A percentile compares a stretch with the other conserved stretches of the same genome.
Conservation (phyloP, 92 coral and sea anemone species). For the Umimayanthus kanabou region DNA sequence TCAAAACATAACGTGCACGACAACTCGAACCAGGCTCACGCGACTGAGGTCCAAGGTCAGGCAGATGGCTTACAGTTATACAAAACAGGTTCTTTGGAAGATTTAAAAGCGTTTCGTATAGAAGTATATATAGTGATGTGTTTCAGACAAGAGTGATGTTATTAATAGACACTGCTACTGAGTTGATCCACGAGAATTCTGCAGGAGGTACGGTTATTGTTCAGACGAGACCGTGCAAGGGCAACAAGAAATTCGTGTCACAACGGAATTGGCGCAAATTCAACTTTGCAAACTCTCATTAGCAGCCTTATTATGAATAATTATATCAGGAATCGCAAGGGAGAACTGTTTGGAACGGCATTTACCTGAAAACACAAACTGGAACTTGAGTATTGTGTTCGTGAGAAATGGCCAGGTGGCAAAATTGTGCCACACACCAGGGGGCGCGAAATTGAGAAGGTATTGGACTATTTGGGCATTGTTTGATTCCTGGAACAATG, state of each 20-base stretch:
- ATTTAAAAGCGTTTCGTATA: neutral
- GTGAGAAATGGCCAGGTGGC: conserved; percentile 29
- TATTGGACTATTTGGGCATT: neutral
- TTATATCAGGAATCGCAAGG: neutral
- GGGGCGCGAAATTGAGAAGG: conserved; percentile 11
- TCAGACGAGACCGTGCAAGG: neutral
- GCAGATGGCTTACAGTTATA: too few species aligned
- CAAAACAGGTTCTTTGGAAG: too few species aligned
- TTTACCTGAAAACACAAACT: neutral
- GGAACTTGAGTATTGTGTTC: neutral
- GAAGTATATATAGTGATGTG: too few species aligned
- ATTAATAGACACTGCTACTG: neutral
- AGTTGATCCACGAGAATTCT: neutral
- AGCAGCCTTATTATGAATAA: neutral
- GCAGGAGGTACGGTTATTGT: too few species aligned
- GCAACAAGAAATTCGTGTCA: neutral
- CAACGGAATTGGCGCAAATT: neutral
- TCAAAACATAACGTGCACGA: neutral
- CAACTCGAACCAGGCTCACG: neutral
- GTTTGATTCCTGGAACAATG: neutral
- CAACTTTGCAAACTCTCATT: neutral
- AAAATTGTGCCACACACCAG: neutral
- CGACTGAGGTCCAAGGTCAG: neutral
- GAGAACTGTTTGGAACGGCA: neutral
- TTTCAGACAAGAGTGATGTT: neutral